Percentiles rank a stretch among this genome's conserved stretches.
Conservation (phyloP, 2,113 vertebrate genomes). For the Hippocampus comes region DNA sequence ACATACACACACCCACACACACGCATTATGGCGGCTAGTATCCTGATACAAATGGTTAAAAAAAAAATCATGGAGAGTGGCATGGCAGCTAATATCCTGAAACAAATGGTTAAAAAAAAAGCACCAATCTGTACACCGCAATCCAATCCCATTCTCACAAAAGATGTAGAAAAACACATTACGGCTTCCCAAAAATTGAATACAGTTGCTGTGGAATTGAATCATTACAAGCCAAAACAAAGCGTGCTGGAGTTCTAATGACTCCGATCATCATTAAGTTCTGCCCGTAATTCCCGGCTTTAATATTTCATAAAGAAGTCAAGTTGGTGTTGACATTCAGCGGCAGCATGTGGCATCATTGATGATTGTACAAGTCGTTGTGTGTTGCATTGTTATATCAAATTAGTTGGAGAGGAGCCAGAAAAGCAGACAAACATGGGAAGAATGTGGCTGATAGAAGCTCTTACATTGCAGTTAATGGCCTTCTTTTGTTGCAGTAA, state of each 20-base stretch:
- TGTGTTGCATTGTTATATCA: slow-evolving; percentile 78
- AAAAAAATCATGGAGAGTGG: not conserved
- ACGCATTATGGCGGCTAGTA: not conserved
- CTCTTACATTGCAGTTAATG: slow-evolving; percentile 74
- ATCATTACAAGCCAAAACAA: slow-evolving; percentile 71
- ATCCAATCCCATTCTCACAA: slow-evolving; percentile 57
- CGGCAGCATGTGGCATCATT: slow-evolving; percentile 77
- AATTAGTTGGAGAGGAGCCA: slow-evolving; percentile 79
- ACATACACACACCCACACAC: too few relatives aligned
- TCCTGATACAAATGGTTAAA: not conserved
- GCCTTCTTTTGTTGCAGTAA: slow-evolving; percentile 79
- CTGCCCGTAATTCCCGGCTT: slow-evolving; percentile 69
- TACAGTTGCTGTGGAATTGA: slow-evolving; percentile 69
- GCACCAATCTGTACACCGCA: slow-evolving; percentile 36
- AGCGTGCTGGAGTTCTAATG: slow-evolving; percentile 70
- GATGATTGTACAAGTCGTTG: slow-evolving; percentile 75
- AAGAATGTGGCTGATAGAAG: slow-evolving; percentile 66
- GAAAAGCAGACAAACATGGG: slow-evolving; percentile 71
- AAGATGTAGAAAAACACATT: slow-evolving; percentile 61
- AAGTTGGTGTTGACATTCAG: slow-evolving; percentile 76
- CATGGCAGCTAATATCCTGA: not conserved
- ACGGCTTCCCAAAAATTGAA: slow-evolving; percentile 61
- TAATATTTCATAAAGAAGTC: slow-evolving; percentile 77
- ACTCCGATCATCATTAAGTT: slow-evolving; percentile 75
- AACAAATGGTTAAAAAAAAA: slow-evolving; percentile 20